phyloP scores from a whole-genome alignment of 2,113 vertebrate species.

The Raphicerus campestris region DNA sequence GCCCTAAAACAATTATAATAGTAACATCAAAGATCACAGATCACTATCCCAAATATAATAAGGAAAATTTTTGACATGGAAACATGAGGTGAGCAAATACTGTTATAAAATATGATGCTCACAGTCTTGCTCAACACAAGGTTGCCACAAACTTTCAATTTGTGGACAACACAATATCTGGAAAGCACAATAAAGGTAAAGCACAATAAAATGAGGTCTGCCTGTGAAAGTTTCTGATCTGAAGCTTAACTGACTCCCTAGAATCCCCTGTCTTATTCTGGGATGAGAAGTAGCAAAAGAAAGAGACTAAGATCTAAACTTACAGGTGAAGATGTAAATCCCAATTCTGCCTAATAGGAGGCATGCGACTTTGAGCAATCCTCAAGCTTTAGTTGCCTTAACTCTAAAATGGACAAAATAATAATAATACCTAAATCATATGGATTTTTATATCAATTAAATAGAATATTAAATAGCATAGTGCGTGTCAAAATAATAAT shows the following conservation, averaged over 20 bases:
- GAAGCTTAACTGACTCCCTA: background rate
- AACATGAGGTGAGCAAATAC: background rate
- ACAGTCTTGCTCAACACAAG: background rate
- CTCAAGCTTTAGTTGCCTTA: background rate
- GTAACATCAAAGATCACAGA: background rate
- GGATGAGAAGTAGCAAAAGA: background rate
- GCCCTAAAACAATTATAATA: background rate
- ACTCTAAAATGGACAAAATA: background rate
- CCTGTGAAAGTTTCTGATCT: background rate
- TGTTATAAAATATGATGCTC: background rate
- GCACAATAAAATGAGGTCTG: background rate
- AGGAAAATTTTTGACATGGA: background rate
- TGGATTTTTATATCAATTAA: background rate
- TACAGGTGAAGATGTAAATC: background rate
- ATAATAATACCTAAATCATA: background rate
- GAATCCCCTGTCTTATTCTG: background rate
- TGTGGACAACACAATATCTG: background rate
- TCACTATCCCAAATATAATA: background rate
- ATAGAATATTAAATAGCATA: background rate
- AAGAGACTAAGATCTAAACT: background rate
- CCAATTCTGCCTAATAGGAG: background rate
- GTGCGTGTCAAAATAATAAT: background rate
- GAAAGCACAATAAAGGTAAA: background rate
- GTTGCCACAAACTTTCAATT: background rate
- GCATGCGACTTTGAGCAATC: background rate